These are phyloP conservation scores for Dioctria linearis DNA, from an alignment of 2,888 invertebrate genomes.

Conservation along the genomic window DNA sequence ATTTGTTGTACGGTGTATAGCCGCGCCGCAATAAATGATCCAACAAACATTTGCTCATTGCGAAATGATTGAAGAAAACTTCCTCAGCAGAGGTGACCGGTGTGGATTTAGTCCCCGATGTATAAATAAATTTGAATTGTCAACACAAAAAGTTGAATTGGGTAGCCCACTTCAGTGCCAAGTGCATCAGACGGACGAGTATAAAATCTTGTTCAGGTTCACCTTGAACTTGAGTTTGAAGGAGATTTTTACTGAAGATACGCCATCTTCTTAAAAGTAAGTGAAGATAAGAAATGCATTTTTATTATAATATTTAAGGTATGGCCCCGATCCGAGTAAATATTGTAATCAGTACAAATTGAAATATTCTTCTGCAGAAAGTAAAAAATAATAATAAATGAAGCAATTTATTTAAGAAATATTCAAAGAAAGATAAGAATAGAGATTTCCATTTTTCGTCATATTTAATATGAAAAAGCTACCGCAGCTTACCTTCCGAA, in stretches of 20 bases:
- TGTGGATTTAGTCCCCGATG: background rate
- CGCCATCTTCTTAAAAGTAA: constrained; percentile 9
- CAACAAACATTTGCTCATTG: constrained; percentile 38
- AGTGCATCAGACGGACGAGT: background rate
- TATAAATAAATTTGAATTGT: constrained; percentile 18
- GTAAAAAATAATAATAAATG: too few species aligned
- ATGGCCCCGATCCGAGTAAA: background rate
- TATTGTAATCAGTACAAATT: constrained; percentile 19
- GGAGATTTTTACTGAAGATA: background rate
- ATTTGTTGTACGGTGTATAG: too few species aligned
- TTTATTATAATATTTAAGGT: background rate
- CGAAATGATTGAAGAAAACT: constrained; percentile 26
- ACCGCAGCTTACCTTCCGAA: too few species aligned
- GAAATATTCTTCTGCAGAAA: background rate
- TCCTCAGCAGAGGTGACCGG: constrained; percentile 9
- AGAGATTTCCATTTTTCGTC: too few species aligned
- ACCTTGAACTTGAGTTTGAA: constrained; percentile 33
- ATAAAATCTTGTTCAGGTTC: constrained; percentile 17
- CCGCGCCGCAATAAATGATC: constrained; percentile 6
- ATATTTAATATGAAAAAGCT: too few species aligned
- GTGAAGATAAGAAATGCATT: constrained; percentile 17
- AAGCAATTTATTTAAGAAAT: background rate
- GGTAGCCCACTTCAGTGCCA: constrained; percentile 20
- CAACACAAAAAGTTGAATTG: constrained; percentile 1
- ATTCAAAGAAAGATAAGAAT: background rate